These are phyloP conservation scores for Microplitis mediator DNA, from an alignment of 1,140 invertebrate species.

Conservation along the genomic window DNA sequence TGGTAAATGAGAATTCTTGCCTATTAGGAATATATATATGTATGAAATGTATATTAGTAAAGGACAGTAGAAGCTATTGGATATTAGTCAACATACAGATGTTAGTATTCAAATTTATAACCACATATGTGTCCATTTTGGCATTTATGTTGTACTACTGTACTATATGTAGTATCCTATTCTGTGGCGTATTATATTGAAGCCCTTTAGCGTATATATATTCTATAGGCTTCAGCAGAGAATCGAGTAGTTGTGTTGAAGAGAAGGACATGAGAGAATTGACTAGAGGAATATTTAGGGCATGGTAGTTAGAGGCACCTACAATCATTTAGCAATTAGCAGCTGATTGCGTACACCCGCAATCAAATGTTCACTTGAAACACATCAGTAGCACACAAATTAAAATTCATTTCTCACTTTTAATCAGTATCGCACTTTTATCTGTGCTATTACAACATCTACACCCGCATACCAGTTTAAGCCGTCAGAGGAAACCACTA, in stretches of 20 bases:
- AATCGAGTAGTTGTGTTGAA: conserved; percentile 27
- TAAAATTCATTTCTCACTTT: not conserved
- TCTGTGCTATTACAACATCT: too few species aligned
- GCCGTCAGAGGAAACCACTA: too few species aligned
- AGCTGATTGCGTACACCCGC: conserved; percentile 53
- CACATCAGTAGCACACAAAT: conserved; percentile 27
- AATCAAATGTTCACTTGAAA: conserved; percentile 38
- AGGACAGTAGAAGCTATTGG: not conserved
- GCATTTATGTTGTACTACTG: conserved; percentile 39
- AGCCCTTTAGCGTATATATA: too few species aligned
- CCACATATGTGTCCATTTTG: conserved; percentile 29
- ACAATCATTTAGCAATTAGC: conserved; percentile 59
- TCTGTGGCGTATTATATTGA: too few species aligned
- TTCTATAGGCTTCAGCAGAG: not conserved
- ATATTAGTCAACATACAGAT: conserved; percentile 5
- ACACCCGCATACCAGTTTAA: too few species aligned
- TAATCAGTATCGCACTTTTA: not conserved
- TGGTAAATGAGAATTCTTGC: not conserved
- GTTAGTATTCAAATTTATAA: conserved; percentile 7
- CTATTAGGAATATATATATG: not conserved
- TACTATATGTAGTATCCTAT: too few species aligned
- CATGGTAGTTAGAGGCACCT: conserved; percentile 42
- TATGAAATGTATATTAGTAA: too few species aligned
- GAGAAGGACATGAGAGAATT: conserved; percentile 1
- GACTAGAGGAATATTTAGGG: not conserved